These are phyloP conservation scores for Rhopalosiphum maidis DNA, from an alignment of 1,140 invertebrate genomes.

Conservation along the genomic window DNA sequence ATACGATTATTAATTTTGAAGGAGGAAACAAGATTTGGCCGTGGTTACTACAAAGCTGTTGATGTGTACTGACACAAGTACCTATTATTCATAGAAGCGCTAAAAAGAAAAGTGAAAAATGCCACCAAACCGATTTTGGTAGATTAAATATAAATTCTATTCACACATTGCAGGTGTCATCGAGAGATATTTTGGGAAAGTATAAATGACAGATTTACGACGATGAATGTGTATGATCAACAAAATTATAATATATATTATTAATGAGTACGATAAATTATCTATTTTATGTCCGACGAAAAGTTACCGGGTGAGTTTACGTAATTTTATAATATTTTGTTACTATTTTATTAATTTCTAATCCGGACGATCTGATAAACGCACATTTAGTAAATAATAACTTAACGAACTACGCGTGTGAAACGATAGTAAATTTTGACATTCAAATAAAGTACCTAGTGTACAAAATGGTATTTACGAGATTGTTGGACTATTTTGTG, in stretches of 20 bases:
- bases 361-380: neutral
- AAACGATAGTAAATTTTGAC: slow-evolving; percentile 3
- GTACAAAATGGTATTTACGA: neutral
- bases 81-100: neutral
- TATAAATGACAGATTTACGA: slow-evolving; percentile 14
- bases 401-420: neutral
- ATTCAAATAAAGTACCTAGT: neutral
- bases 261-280: slow-evolving; percentile 21
- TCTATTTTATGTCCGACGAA: neutral
- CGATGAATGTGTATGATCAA: neutral
- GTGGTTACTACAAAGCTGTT: neutral
- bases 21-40: neutral
- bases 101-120: neutral
- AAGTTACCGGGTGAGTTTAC: neutral
- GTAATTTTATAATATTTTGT: neutral
- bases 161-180: neutral
- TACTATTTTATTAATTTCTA: slow-evolving; percentile 16
- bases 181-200: slow-evolving; percentile 11
- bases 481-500: neutral
- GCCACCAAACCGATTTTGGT: neutral
- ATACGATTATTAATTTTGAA: neutral
- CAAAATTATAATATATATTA: neutral
- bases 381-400: neutral
- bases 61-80: neutral
- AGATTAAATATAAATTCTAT: neutral